These are phyloP conservation scores for Cynocephalus volans DNA, from an alignment of 2,113 vertebrate genomes.

Conservation along the genomic window DNA sequence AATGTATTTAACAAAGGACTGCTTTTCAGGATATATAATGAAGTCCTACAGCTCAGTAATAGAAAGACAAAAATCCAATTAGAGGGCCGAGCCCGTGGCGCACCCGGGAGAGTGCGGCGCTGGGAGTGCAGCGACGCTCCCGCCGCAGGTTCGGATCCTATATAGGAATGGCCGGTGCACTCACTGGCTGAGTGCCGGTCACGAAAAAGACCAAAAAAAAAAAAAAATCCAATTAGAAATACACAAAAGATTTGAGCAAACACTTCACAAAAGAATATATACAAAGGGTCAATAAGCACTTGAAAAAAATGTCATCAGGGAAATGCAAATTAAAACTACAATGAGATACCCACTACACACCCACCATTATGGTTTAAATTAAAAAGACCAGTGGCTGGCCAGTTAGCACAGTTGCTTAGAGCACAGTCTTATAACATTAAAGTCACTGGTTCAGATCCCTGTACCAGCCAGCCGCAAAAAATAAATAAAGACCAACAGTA, in stretches of 20 bases:
- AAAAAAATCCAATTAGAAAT: not conserved
- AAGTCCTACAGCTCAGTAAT: not conserved
- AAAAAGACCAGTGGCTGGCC: not conserved
- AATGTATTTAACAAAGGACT: not conserved
- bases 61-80: not conserved
- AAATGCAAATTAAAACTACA: not conserved
- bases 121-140: too few species aligned
- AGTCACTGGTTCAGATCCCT: too few species aligned
- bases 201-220: too few species aligned
- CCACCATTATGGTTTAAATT: not conserved
- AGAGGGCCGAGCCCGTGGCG: too few species aligned
- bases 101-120: too few species aligned
- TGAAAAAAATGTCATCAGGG: slow-evolving; percentile 29
- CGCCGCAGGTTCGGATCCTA: too few species aligned
- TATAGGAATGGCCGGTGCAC: too few species aligned
- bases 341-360: not conserved
- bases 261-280: not conserved
- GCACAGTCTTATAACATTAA: too few species aligned
- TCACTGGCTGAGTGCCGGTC: too few species aligned
- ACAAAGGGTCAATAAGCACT: not conserved
- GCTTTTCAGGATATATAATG: not conserved
- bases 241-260: not conserved
- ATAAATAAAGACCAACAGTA: not conserved
- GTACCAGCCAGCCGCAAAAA: too few species aligned
- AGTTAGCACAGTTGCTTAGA: too few species aligned